Base-by-base conservation (phyloP, 2,113 vertebrate species). In the Illadopsis cleaveri region DNA sequence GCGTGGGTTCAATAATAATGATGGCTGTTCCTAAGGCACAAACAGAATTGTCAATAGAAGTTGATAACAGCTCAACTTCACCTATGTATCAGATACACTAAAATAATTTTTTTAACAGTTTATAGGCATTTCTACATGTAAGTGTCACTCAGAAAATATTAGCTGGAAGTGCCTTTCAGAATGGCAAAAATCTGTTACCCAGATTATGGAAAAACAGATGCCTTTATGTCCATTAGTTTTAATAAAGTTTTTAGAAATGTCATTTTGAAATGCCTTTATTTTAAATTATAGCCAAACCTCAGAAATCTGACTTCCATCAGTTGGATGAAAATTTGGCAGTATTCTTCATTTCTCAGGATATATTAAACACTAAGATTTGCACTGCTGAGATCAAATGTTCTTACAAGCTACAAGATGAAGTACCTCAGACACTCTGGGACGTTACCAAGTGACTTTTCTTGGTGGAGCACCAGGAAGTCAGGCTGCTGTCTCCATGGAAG, bases 291-390 rank as follows among this genome's bases (percentile, higher is more conserved):
- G 18, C 70, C 81, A 89, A 90, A 72, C 48, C n/a, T 84, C 42
- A 77, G 42, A 94, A 66, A 80, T 69, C 54, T 85, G 70, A 44
- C 62, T 94, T 92, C 28, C 53, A 75, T 79, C 66, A 80, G 57
- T 1, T 58, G 62, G 37, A 73, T n/a, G 33, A 95, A 91, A 90
- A 66, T 50, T 33, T 54, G 64, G 44, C 60, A 76, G 11, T 28
- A 53, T 57, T 84, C 78, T 79, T 76, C 10, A 33, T 87, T 84
- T 85, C 66, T 76, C 24, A 22, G 45, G 42, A 40, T 73, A 61
- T 31, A 90, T 44, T 73, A 85, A 93, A 88, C 42, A 57, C 27
- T 11, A 42, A 12, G 12, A 9, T 84, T 31, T 45, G 38, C 3
- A 2, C 12, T 47, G 54, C 57, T 25, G 31, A 88, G 66, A 91